These are phyloP conservation scores for Helicolenus hilgendorfi DNA, from an alignment of 2,797 vertebrate species.

Conservation along the genomic window DNA sequence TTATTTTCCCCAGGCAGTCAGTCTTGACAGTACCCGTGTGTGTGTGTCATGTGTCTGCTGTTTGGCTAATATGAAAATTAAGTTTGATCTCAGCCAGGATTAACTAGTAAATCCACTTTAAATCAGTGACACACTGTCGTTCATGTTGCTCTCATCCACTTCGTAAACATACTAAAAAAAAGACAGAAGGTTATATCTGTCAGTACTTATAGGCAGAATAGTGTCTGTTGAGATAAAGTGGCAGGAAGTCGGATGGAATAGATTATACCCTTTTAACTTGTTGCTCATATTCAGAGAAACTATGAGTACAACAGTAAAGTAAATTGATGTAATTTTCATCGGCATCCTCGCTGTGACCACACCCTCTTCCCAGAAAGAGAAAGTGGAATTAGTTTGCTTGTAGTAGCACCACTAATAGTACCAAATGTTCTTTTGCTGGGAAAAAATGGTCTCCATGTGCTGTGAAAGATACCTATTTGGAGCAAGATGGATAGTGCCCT, in stretches of 20 bases:
- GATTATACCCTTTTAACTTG: background rate
- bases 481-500: slow-evolving; percentile 78
- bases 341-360: background rate
- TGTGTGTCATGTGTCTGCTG: slow-evolving; percentile 47
- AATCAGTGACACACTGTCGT: slow-evolving; percentile 38
- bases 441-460: slow-evolving; percentile 30
- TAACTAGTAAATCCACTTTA: slow-evolving; percentile 38
- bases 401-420: slow-evolving; percentile 30
- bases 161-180: slow-evolving; percentile 14
- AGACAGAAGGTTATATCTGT: background rate
- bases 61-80: slow-evolving; percentile 59
- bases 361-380: background rate
- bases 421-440: slow-evolving; percentile 48
- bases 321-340: slow-evolving; percentile 8
- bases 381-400: slow-evolving; percentile 10
- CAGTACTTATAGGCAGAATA: background rate
- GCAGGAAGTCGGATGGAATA: background rate
- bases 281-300: background rate
- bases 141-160: slow-evolving; percentile 35
- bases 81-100: slow-evolving; percentile 51
- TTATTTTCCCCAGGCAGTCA: background rate
- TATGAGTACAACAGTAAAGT: background rate
- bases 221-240: slow-evolving; percentile 22
- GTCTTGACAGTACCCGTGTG: background rate
- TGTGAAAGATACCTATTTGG: slow-evolving; percentile 80